phyloP scores from a whole-genome alignment of 2,797 vertebrate genomes.

The Bufotes viridis region DNA sequence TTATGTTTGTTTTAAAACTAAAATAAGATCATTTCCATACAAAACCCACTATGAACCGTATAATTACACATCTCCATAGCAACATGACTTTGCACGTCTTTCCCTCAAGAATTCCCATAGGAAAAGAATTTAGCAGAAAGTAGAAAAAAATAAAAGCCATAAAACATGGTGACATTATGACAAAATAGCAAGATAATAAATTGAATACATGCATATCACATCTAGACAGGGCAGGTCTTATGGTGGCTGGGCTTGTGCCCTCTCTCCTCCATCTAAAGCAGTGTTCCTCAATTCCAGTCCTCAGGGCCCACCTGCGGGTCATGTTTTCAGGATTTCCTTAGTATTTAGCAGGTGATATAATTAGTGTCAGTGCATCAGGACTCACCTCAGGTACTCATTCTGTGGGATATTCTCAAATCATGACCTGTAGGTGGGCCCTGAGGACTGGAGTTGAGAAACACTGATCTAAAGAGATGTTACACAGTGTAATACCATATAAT shows the following conservation, averaged over 20 bases:
- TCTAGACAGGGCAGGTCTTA: neutral
- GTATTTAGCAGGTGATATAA: too few relatives aligned
- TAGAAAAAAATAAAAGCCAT: neutral
- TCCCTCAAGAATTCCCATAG: neutral
- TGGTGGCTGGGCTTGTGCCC: neutral
- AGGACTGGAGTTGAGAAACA: too few relatives aligned
- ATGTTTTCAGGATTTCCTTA: too few relatives aligned
- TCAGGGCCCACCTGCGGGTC: too few relatives aligned
- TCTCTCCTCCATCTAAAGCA: neutral
- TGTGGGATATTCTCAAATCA: too few relatives aligned
- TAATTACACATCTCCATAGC: constrained; percentile 16
- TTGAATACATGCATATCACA: neutral
- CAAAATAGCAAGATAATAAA: neutral
- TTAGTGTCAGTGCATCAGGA: too few relatives aligned
- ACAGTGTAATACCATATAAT: neutral
- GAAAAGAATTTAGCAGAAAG: neutral
- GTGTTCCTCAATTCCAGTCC: too few relatives aligned
- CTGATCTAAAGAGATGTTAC: too few relatives aligned
- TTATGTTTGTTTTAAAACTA: constrained; percentile 3
- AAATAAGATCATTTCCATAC: constrained; percentile 7
- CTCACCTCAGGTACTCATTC: too few relatives aligned
- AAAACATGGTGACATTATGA: neutral
- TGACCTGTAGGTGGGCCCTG: too few relatives aligned
- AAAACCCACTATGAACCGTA: constrained; percentile 10
- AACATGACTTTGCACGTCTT: neutral